Conservation (phyloP, 35 echinoderm and acorn worm genomes). For the Lytechinus variegatus region DNA sequence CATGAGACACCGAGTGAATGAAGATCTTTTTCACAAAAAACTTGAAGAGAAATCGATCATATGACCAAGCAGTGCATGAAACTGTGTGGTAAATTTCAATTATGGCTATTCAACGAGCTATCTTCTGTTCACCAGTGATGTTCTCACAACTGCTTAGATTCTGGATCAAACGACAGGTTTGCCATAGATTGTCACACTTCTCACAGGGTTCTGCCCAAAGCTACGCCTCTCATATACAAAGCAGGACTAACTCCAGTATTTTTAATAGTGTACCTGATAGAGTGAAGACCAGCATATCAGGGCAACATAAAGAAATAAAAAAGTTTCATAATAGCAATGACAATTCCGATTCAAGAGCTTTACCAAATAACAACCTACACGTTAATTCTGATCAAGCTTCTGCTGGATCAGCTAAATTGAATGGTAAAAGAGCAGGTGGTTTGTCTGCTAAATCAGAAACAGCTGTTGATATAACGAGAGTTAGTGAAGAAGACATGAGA, state of each 20-base stretch:
- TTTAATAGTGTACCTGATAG: neutral
- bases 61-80: neutral
- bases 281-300: neutral
- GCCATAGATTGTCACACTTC: neutral
- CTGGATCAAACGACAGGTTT: neutral
- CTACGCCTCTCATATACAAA: neutral
- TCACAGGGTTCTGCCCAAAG: neutral
- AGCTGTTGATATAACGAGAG: neutral
- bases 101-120: neutral
- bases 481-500: neutral
- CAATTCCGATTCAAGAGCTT: neutral
- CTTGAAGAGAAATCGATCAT: conserved; percentile 59
- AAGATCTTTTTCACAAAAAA: conserved; percentile 65
- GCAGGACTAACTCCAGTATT: neutral
- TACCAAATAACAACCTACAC: neutral
- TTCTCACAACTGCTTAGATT: neutral
- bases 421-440: neutral
- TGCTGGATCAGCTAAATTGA: neutral
- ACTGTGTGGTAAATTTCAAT: neutral
- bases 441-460: neutral
- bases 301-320: neutral
- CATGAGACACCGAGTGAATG: conserved; percentile 93
- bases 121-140: neutral
- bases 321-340: too few relatives aligned
- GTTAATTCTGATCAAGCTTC: neutral